Base-by-base conservation (phyloP, 1,140 invertebrate genomes). In the Triops cancriformis region DNA sequence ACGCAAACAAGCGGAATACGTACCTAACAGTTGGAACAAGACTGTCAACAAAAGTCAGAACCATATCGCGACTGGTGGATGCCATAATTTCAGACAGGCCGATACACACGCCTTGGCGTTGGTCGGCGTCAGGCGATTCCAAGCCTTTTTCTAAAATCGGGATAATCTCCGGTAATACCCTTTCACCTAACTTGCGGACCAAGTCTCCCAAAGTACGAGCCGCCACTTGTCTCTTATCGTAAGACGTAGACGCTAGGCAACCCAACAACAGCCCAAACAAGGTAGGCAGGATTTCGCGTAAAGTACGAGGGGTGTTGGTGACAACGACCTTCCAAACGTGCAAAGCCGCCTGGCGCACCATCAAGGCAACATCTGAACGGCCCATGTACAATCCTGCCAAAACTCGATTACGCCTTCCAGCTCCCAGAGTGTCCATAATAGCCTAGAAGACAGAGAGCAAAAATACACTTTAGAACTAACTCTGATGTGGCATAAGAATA, bases 301-400 rank as follows among this genome's bases (percentile, higher is more conserved):
- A 85, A 0, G 97, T 99, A 83, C 94, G 89, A 0, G 97, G 97
- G 0, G 96, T 98, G 84, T 99, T 98, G 0, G 95, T 95, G 0
- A 98, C 96, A 9, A 98, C 95, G 1, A 91, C 89, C 87, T 99
- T 99, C 97, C 97, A 98, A 0, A 98, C 96, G 84, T 99, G 97
- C 12, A 98, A 88, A 4, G 97, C 95, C 0, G 97, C 95, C 87
- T 99, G 98, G 0, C 97, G 88, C 1, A 99, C 98, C 90, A 98
- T 93, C 23, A 99, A 85, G 5, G 96, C 95, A 5, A 98, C 96
- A 84, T 99, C 98, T 45, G 95, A 97, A 37, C 98, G 87, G 31
- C 96, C 95, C 95, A 99, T 98, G 82, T 99, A 99, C 23, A 99
- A 86, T 11, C 97, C 97, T 51, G 97, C 95, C 28, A 99, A 84